phyloP scores from a whole-genome alignment of 2,113 vertebrate genomes.

The Mustelus asterias region DNA sequence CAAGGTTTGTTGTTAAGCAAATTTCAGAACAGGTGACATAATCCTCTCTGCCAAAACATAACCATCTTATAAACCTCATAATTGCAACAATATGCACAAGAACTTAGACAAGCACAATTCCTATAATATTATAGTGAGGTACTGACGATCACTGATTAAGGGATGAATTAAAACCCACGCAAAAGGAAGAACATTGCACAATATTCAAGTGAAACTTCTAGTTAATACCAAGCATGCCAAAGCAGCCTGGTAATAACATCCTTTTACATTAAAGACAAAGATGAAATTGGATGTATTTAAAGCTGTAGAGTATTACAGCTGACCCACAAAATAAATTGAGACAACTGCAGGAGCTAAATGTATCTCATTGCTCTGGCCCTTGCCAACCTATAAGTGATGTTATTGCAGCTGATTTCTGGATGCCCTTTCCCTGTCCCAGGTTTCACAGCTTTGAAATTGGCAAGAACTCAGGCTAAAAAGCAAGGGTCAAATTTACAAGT shows the following conservation, averaged over 20 bases:
- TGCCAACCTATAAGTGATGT: neutral
- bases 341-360: neutral
- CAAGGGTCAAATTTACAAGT: neutral
- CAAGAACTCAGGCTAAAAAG: neutral
- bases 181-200: neutral
- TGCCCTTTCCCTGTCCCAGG: neutral
- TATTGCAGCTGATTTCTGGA: constrained; percentile 9
- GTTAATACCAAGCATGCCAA: neutral
- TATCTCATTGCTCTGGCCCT: neutral
- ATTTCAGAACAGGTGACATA: neutral
- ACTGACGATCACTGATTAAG: neutral
- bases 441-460: neutral
- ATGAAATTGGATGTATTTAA: neutral
- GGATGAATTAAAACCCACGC: neutral
- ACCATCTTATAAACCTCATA: neutral
- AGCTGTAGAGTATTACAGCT: neutral
- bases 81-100: neutral
- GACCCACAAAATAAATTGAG: neutral
- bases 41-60: neutral
- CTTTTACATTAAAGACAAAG: neutral
- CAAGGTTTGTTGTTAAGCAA: neutral
- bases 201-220: neutral
- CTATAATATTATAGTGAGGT: neutral
- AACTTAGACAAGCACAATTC: neutral
- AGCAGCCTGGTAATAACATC: neutral